A percentile compares a stretch with the other conserved stretches of the same genome.
These are phyloP conservation scores for Labeo catla DNA, from an alignment of 2,113 vertebrate genomes.

Conservation along the genomic window DNA sequence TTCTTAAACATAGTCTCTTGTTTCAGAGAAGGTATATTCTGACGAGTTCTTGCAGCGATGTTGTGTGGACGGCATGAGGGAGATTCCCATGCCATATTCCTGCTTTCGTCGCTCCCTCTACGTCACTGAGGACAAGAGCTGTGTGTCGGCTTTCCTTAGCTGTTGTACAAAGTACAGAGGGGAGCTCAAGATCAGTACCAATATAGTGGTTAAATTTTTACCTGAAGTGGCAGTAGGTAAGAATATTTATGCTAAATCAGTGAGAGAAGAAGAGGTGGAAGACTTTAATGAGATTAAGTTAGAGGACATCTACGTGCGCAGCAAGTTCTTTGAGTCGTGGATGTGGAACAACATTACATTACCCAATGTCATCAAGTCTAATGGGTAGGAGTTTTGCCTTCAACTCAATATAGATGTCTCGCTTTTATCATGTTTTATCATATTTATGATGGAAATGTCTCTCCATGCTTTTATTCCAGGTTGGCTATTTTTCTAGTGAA, in stretches of 20 bases:
- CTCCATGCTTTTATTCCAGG: constrained; percentile 56
- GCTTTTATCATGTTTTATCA: constrained; percentile 3
- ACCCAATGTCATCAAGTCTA: constrained; percentile 50
- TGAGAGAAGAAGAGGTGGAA: background rate
- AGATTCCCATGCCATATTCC: constrained; percentile 83
- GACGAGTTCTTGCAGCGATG: constrained; percentile 74
- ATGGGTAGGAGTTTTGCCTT: constrained; percentile 63
- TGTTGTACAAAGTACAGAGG: constrained; percentile 79
- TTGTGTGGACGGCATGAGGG: constrained; percentile 84
- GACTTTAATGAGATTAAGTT: constrained; percentile 61
- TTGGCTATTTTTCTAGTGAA: constrained; percentile 56
- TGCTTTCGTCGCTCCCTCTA: constrained; percentile 77
- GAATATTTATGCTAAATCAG: background rate
- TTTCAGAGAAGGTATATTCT: constrained; percentile 75
- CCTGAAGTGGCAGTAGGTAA: background rate
- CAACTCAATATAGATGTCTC: background rate
- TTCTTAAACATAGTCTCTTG: background rate
- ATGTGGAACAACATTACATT: constrained; percentile 71
- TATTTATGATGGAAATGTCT: background rate
- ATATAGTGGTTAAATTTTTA: background rate
- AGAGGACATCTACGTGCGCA: constrained; percentile 67
- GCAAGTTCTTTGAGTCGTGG: constrained; percentile 77
- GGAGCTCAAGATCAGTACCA: background rate
- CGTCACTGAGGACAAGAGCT: constrained; percentile 77
- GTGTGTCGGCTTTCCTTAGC: constrained; percentile 81